Base-by-base conservation (phyloP, 2,797 vertebrate species). In the Halcyon badia region DNA sequence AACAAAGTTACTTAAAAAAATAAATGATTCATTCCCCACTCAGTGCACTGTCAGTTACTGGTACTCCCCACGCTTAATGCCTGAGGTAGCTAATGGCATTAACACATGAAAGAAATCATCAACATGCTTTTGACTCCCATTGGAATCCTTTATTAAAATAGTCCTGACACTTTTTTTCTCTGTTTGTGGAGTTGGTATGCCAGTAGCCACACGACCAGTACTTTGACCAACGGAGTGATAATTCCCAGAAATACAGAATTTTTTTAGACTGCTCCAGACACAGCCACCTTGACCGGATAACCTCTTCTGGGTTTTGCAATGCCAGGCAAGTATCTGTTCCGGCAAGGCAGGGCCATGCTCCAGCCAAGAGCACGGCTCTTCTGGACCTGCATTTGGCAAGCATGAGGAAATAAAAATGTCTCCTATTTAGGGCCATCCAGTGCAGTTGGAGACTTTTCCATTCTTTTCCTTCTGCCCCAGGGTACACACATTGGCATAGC, bases 91-190 rank as follows among this genome's bases (percentile, higher is more conserved):
- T 96, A 92, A 96, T 93, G 89, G 93, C 89, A 91, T 97, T 97
- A 97, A 97, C 93, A 97, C 94, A 97, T 98, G 96, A 98, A 94
- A 96, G 97, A 97, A 98, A 96, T 97, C 94, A 97, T 98, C 97
- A 97, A 87, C 88, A 44, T 95, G 75, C 88, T 94, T 93, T 94
- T 89, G 92, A 92, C 79, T 95, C 73, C 85, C 87, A 93, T 97
- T 91, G 89, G 95, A 97, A 95, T 97, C 61, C n/a, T 92, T 97
- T 96, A 95, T 97, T 96, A 98, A 98, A 98, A 97, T 97, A 98
- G 89, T 72, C 83, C 87, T 90, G 91, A 82, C 93, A 97, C 91
- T 97, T 96, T 94, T 94, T 96, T 91, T 87, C 88, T 96, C 69
- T 86, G 57, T 97, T 96, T 96, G 91, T 93, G 90, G 93, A 95